Base-by-base conservation (phyloP, 2,113 vertebrate species). In the Seriola quinqueradiata region DNA sequence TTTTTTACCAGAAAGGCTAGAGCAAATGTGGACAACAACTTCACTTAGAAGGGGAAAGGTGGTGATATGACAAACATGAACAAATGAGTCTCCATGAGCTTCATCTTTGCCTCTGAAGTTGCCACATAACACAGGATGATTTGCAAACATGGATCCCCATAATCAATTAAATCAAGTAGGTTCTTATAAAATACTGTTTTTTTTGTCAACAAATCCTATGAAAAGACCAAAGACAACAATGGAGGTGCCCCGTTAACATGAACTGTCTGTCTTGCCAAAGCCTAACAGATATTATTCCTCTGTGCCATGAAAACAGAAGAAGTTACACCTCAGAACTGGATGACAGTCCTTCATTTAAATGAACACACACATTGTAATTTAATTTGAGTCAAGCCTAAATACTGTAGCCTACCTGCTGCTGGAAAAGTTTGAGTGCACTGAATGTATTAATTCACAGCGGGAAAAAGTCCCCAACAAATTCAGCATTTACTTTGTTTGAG, bases 1-100 rank as follows among this genome's bases (percentile, higher is more conserved):
- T 64, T 44, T 75, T 74, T 81, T 42, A 60, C 38, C 57, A 59
- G 60, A 75, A 57, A 59, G n/a, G 19, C 42, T 44, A 12, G n/a
- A 68, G 32, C 3, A 59, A 86, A 64, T 50, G 2, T 36, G 32
- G 40, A 61, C 55, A 17, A 28, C 42, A n/a, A 57, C 23, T 23
- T 1, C 23, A 44, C 38, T 25, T 61, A 8, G 42, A 64, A 60
- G 3, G 52, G 32, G 19, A 71, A 16, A 23, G 23, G 23, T 63
- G 36, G n/a, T 19, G 36, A 54, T 55, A 59, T 71, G 34, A 52
- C 1, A 16, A n/a, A 65, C 32, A 16, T 48, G 52, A 75, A 63
- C 0, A 25, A 58, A 38, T 40, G 8, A 50, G n/a, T 44, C 59
- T 55, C 34, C 12, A 7, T 54, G 14, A 50, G 54, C 28, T 23